Base-by-base conservation (phyloP, 2,797 vertebrate species). In the Acanthopagrus latus region DNA sequence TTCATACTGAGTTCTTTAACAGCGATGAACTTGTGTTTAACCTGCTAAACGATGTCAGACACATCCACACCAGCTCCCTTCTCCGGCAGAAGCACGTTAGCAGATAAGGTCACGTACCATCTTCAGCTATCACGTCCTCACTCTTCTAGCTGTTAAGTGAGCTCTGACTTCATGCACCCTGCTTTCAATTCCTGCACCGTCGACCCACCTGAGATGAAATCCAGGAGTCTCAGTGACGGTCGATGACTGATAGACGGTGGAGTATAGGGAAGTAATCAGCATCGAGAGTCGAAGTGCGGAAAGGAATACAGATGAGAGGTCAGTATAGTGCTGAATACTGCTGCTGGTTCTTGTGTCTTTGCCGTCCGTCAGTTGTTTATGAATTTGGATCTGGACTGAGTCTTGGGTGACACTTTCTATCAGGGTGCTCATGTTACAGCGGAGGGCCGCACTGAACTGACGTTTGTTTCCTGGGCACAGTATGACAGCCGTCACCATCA, bases 101-200 rank as follows among this genome's bases (percentile, higher is more conserved):
- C 46, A 27, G 3, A 51, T 41, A 6, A 29, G 17, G 27, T 60
- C 64, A 51, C 1, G 1, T 73, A 18, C 6, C 1, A 2, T 38
- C 55, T 50, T 54, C 52, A 66, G 23, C 7, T 10, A 56, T 51
- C 27, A 8, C 64, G 54, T 71, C 52, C 50, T 71, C 38, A 17
- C 16, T 51, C 38, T 17, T 46, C 4, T 11, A 18, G 58, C 12
- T 1, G 5, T 66, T 54, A 25, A 2, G 3, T 48, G 57, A 20
- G 13, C 38, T 69, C 41, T 17, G 41, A 57, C 64, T 76, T 71
- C 69, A 66, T 74, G 74, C 76, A 75, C 68, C 67, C 46, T 57
- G 57, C 73, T 83, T 76, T 81, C 56, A 44, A 64, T 79, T 81
- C 68, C 64, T 65, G 38, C 58, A n/a, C 48, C n/a, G 25, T 68